Evolutionary conservation across 2,797 vertebrate species (phyloP), one percentile per base, ranked within the genome.

Genomic region (Oreochromis mossambicus): DNA sequence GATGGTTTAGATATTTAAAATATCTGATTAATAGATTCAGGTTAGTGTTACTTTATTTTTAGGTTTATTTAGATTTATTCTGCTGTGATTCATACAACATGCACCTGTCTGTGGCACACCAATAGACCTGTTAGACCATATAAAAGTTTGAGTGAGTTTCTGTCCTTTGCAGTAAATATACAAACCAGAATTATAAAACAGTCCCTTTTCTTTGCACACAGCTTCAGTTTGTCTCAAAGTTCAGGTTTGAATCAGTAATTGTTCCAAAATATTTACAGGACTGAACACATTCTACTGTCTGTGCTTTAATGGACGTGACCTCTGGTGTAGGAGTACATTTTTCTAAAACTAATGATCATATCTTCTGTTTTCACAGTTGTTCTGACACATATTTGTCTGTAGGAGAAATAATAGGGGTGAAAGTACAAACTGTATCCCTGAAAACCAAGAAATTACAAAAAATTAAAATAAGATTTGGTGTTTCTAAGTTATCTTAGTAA

Each of bases 321-420:
- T 24, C 52, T 0, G 1, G 6, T 63, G 32, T 63, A 11, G 4
- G 17, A 63, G 4, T 63, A 63, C 1, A 63, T 36, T 36, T 36
- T 63, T 63, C 32, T 63, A 63, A 63, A 63, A 3, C 12, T 0
- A 41, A 38, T 41, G 36, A 4, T 66, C 36, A 14, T 41, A 21
- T 24, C 7, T 66, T 68, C 32, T 38, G 61, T 63, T 66, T 66
- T 63, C 4, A 63, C 34, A 24, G 36, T n/a, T 43, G 63, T 41
- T 26, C 13, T 68, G 8, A 68, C 21, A 68, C 38, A 10, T 15
- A 43, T 68, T 24, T 43, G 63, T 4, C n/a, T 68, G 8, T 2
- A 26, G 41, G 36, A 43, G 15, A 43, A 24, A 15, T 43, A 41
- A 68, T 41, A 24, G n/a, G 38, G 66, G 0, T 26, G 8, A 70